These are phyloP conservation scores for Antheraea yamamai DNA, from an alignment of 2,888 invertebrate species.

Conservation along the genomic window DNA sequence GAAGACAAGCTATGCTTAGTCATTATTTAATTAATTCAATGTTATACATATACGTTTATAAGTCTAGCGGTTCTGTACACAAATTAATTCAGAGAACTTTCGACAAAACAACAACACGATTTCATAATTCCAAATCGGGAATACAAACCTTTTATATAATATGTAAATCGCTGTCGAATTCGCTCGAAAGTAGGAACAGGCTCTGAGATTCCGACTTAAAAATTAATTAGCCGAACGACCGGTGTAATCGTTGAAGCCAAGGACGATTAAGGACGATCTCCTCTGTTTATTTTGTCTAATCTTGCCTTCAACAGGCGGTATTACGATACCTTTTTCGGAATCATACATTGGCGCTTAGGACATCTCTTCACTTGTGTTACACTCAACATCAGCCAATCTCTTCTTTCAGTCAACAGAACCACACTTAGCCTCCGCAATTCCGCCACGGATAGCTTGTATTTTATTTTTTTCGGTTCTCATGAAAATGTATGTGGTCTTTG, in stretches of 20 bases:
- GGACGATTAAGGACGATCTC: slow-evolving; percentile 64
- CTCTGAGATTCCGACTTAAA: slow-evolving; percentile 76
- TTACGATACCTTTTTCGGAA: slow-evolving; percentile 55
- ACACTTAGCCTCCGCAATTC: slow-evolving; percentile 63
- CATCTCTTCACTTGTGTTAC: slow-evolving; percentile 38
- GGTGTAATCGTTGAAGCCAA: slow-evolving; percentile 75
- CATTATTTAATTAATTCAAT: slow-evolving; percentile 1
- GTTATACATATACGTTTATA: slow-evolving; percentile 3
- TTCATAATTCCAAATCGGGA: slow-evolving; percentile 50
- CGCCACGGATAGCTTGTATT: slow-evolving; percentile 57
- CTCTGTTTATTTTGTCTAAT: slow-evolving; percentile 53
- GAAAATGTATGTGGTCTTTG: slow-evolving; percentile 72
- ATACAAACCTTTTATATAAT: slow-evolving; percentile 56
- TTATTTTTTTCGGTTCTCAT: slow-evolving; percentile 63
- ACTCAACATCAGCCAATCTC: slow-evolving; percentile 56
- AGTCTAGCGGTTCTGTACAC: slow-evolving; percentile 24
- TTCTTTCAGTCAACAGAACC: slow-evolving; percentile 57
- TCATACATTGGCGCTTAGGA: slow-evolving; percentile 47
- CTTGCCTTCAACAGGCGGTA: slow-evolving; percentile 50
- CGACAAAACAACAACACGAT: slow-evolving; percentile 48
- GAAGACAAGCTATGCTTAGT: neutral
- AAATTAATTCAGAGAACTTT: slow-evolving; percentile 50
- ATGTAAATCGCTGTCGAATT: slow-evolving; percentile 70
- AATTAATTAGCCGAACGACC: slow-evolving; percentile 82
- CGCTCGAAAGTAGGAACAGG: slow-evolving; percentile 67